A percentile compares a stretch with the other conserved stretches of the same genome.
Evolutionary conservation across 2,113 vertebrate genomes (phyloP).

Genomic region (Pollimyrus isidori): DNA sequence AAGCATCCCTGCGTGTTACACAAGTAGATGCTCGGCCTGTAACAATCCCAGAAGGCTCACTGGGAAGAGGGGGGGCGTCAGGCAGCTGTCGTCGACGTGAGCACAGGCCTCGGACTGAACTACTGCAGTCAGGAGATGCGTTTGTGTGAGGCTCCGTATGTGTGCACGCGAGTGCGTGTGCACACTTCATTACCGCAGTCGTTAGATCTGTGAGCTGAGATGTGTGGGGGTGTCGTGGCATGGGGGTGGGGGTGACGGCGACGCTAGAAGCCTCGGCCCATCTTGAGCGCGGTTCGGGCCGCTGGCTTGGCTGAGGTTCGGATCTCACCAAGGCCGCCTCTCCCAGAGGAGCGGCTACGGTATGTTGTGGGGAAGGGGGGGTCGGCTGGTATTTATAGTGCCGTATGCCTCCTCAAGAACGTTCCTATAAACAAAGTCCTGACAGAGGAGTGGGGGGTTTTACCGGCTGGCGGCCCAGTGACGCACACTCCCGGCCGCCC

Average conservation of each 20-base stretch:
- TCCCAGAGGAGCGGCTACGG: not conserved
- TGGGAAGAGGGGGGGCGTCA: not conserved
- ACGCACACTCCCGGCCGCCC: conserved; percentile 23
- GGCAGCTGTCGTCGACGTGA: not conserved
- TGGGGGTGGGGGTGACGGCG: not conserved
- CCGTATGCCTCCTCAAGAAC: not conserved
- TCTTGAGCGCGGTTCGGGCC: not conserved
- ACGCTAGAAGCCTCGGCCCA: not conserved
- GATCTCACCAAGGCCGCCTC: not conserved
- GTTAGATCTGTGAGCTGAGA: not conserved
- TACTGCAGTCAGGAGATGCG: not conserved
- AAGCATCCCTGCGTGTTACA: not conserved
- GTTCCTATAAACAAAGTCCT: conserved; percentile 1
- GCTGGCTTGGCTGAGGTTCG: not conserved
- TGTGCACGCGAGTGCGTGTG: not conserved
- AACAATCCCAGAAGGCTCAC: not conserved
- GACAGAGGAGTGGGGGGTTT: conserved; percentile 15
- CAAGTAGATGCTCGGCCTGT: not conserved
- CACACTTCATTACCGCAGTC: not conserved
- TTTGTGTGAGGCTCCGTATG: conserved; percentile 22
- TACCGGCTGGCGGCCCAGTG: conserved; percentile 33
- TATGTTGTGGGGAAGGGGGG: not conserved
- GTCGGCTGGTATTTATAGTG: not conserved
- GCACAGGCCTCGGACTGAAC: not conserved
- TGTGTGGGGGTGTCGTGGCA: not conserved